Evolutionary conservation across 2,797 vertebrate species (phyloP).

Genomic region (Coilia nasus): DNA sequence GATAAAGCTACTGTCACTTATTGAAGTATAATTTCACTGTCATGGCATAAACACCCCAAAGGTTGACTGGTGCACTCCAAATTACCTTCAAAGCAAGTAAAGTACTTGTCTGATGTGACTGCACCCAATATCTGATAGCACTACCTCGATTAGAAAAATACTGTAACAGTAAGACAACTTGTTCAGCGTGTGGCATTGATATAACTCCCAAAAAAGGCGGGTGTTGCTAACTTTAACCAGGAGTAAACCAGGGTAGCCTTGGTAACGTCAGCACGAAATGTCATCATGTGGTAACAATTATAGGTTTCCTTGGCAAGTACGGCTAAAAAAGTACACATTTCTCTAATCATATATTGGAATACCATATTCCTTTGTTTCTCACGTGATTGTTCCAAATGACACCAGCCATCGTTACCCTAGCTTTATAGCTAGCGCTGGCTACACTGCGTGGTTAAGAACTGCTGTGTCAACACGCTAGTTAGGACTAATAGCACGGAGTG

Average conservation of each 20-base stretch:
- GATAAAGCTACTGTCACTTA: too few species aligned
- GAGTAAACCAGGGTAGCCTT: not conserved
- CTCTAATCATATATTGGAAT: too few species aligned
- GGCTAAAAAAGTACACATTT: not conserved
- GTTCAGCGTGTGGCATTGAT: too few species aligned
- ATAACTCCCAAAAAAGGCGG: constrained; percentile 13
- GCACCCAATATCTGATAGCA: too few species aligned
- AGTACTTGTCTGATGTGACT: too few species aligned
- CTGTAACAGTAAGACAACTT: too few species aligned
- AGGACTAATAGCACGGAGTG: not conserved
- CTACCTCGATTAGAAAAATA: too few species aligned
- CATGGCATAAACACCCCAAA: too few species aligned
- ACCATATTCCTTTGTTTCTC: not conserved
- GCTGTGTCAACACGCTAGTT: not conserved
- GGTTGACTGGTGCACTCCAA: too few species aligned
- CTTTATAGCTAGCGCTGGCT: not conserved
- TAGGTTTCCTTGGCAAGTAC: not conserved
- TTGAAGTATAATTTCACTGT: too few species aligned
- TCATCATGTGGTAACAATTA: not conserved
- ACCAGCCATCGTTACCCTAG: not conserved
- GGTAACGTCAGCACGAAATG: not conserved
- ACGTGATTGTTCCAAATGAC: not conserved
- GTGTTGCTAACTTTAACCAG: not conserved
- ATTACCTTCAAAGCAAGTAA: too few species aligned
- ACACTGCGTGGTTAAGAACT: not conserved